Percentiles rank a stretch among this genome's conserved stretches.
Conservation (phyloP, 2,888 invertebrate genomes). For the Acanthopleura granulata region DNA sequence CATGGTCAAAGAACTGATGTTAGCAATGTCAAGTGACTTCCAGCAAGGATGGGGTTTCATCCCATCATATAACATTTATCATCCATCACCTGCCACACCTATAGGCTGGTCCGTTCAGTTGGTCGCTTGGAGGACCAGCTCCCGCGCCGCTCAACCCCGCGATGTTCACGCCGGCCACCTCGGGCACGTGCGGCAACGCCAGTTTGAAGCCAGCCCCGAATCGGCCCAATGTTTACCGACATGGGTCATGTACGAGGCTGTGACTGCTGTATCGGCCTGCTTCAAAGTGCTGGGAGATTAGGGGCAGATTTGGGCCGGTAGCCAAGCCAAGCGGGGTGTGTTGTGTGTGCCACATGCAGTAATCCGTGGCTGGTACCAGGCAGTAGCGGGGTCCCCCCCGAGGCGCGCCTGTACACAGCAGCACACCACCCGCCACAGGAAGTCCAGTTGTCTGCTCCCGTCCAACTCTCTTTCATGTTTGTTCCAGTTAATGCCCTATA, state of each 20-base stretch:
- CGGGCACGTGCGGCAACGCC: too few relatives aligned
- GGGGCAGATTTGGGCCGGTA: slow-evolving; percentile 1
- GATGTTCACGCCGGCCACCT: too few relatives aligned
- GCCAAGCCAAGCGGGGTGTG: slow-evolving; percentile 16
- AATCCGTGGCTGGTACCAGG: slow-evolving; percentile 7
- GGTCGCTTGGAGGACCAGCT: too few relatives aligned
- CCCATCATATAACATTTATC: too few relatives aligned
- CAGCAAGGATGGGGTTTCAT: too few relatives aligned
- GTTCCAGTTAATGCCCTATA: neutral
- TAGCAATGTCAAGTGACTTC: too few relatives aligned
- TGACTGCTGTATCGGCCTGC: neutral
- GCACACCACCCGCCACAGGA: slow-evolving; percentile 10
- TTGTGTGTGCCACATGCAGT: slow-evolving; percentile 5
- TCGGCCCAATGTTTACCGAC: too few relatives aligned
- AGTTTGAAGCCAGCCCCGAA: too few relatives aligned
- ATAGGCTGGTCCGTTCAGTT: too few relatives aligned
- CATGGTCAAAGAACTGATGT: too few relatives aligned
- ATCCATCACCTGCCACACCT: too few relatives aligned
- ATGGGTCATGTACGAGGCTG: slow-evolving; percentile 1
- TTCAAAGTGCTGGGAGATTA: slow-evolving; percentile 13
- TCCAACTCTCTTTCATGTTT: neutral
- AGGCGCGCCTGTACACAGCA: neutral
- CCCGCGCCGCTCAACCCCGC: too few relatives aligned
- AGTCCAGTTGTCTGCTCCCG: neutral
- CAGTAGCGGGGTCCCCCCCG: neutral